A percentile compares a stretch with the other conserved stretches of the same genome.
phyloP scores from a whole-genome alignment of 35 echinoderm and acorn worm species.

The Anneissia japonica region DNA sequence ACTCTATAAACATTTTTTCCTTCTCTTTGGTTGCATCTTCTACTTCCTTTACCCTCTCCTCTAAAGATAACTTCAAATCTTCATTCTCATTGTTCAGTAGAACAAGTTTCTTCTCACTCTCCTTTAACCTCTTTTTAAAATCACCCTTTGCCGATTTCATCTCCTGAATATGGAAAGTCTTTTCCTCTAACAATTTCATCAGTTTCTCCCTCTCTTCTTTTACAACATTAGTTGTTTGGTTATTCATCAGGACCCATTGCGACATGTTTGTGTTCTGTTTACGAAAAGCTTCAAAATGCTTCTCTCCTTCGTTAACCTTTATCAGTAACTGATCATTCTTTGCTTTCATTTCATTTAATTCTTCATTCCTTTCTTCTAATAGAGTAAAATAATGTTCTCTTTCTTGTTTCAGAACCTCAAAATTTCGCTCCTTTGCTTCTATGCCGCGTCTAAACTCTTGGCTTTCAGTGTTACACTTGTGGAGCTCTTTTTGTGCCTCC shows the following conservation, averaged over 20 bases:
- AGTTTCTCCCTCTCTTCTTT: conserved; percentile 16
- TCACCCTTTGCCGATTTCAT: conserved; percentile 4
- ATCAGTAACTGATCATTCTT: not conserved
- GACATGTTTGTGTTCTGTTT: conserved; percentile 21
- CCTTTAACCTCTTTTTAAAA: not conserved
- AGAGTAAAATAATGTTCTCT: conserved; percentile 29
- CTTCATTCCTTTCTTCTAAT: conserved; percentile 25
- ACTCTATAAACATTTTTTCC: conserved; percentile 24
- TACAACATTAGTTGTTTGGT: not conserved
- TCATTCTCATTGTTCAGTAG: conserved; percentile 4
- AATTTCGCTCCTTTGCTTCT: not conserved
- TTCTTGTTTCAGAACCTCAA: conserved; percentile 13
- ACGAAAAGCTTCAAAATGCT: not conserved
- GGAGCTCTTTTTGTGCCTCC: not conserved
- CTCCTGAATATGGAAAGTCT: not conserved
- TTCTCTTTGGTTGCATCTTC: not conserved
- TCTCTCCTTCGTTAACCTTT: not conserved
- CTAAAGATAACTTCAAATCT: not conserved
- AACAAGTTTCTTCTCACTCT: conserved; percentile 14
- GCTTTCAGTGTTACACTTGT: not conserved
- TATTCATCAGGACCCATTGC: conserved; percentile 10
- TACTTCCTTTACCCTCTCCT: conserved; percentile 8
- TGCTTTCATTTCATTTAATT: not conserved
- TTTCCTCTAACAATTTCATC: not conserved
- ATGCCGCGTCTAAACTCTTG: not conserved